These are phyloP conservation scores for Deilephila porcellus DNA, from an alignment of 2,888 invertebrate species.

Conservation along the genomic window DNA sequence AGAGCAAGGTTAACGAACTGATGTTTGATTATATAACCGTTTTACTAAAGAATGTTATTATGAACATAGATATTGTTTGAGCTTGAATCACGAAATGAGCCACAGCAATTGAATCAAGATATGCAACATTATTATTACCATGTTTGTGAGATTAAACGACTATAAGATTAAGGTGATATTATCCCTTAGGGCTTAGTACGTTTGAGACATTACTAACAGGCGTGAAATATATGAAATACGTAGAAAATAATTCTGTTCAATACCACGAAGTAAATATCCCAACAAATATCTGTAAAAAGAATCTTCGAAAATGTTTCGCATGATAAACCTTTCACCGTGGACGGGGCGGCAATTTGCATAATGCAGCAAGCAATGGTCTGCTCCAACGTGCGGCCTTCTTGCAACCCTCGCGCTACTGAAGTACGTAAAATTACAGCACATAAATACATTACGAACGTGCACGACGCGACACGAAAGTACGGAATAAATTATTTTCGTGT, in stretches of 20 bases:
- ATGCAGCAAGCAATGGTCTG: conserved; percentile 5
- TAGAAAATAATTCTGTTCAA: too few species aligned
- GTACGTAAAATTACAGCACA: not conserved
- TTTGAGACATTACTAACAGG: too few species aligned
- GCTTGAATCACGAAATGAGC: not conserved
- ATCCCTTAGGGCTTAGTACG: too few species aligned
- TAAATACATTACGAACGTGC: not conserved
- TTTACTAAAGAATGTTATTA: not conserved
- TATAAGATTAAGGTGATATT: too few species aligned
- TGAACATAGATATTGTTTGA: not conserved
- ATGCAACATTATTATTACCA: not conserved
- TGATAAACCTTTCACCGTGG: conserved; percentile 10
- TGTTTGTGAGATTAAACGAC: too few species aligned
- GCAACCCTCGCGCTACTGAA: not conserved
- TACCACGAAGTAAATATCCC: not conserved
- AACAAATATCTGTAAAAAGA: not conserved
- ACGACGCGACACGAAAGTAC: not conserved
- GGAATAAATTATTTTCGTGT: conserved; percentile 7
- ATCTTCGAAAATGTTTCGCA: not conserved
- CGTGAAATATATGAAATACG: too few species aligned
- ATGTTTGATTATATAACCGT: not conserved
- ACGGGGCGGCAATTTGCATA: conserved; percentile 4
- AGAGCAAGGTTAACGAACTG: conserved; percentile 9
- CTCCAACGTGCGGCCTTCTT: not conserved
- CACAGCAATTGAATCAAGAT: not conserved